Evolutionary conservation across 2,888 invertebrate genomes (phyloP).

Genomic region (Amphipyra tragopoginis): DNA sequence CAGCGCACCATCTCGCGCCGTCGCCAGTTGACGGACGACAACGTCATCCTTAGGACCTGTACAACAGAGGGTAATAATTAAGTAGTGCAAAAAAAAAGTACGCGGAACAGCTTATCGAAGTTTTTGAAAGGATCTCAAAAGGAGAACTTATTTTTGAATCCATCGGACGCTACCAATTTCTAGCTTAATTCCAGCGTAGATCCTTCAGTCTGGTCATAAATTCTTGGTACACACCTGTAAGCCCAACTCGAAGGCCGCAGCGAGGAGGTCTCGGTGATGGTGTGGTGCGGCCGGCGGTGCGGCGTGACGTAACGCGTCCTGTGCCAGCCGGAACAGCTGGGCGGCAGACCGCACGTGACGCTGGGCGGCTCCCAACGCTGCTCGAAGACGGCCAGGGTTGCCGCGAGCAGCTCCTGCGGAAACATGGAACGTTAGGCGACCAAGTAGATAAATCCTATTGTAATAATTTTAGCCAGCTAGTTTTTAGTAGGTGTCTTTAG

Average conservation of each 20-base stretch:
- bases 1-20: constrained; percentile 96
- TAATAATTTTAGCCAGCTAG: no score
- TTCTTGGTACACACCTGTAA: constrained; percentile 87
- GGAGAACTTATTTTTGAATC: no score
- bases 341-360: constrained; percentile 95
- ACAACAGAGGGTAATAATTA: constrained; percentile 48
- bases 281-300: constrained; percentile 94
- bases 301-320: constrained; percentile 95
- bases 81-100: not conserved
- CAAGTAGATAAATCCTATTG: no score
- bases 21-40: constrained; percentile 95
- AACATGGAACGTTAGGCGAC: no score
- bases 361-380: constrained; percentile 94
- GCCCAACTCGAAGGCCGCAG: constrained; percentile 95
- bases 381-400: constrained; percentile 92
- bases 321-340: constrained; percentile 95
- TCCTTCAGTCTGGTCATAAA: not conserved
- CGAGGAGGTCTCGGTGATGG: constrained; percentile 93
- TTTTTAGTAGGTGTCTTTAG: no score
- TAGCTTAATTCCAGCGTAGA: no score
- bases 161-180: no score
- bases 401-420: constrained; percentile 87
- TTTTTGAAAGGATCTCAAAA: no score
- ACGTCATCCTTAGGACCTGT: constrained; percentile 95
- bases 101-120: not conserved